These are phyloP conservation scores for Gambusia affinis DNA, from an alignment of 2,113 vertebrate genomes.

Conservation along the genomic window DNA sequence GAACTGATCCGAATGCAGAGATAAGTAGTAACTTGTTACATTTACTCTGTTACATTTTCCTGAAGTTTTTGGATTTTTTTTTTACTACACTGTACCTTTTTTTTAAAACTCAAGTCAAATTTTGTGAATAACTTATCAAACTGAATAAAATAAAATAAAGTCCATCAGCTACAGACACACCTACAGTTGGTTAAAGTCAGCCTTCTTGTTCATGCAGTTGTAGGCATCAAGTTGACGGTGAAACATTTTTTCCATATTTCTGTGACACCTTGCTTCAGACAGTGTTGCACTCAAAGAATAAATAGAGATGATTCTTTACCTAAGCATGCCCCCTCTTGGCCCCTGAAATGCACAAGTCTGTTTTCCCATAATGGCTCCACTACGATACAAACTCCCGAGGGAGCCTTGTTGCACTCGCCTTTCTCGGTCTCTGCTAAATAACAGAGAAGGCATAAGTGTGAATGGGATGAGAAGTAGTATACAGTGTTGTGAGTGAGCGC, in stretches of 20 bases:
- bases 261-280: constrained; percentile 26
- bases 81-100: too few species aligned
- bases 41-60: too few species aligned
- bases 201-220: too few species aligned
- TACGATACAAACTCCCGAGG: constrained; percentile 60
- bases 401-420: constrained; percentile 43
- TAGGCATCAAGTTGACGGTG: not conserved
- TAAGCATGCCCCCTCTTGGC: constrained; percentile 74
- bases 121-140: too few species aligned
- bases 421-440: constrained; percentile 30
- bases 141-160: too few species aligned
- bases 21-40: too few species aligned
- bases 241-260: constrained; percentile 3
- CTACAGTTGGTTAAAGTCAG: too few species aligned
- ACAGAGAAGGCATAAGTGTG: constrained; percentile 12
- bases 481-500: constrained; percentile 48
- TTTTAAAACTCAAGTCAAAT: too few species aligned
- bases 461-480: constrained; percentile 18
- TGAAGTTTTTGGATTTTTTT: too few species aligned
- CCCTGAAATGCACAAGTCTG: constrained; percentile 62
- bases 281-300: constrained; percentile 14
- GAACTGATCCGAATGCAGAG: too few species aligned
- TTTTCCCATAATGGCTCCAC: constrained; percentile 74
- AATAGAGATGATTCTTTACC: constrained; percentile 74
- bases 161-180: too few species aligned